Evolutionary conservation across 2,888 invertebrate genomes (phyloP).

Genomic region (Drosophila kambysellisi): DNA sequence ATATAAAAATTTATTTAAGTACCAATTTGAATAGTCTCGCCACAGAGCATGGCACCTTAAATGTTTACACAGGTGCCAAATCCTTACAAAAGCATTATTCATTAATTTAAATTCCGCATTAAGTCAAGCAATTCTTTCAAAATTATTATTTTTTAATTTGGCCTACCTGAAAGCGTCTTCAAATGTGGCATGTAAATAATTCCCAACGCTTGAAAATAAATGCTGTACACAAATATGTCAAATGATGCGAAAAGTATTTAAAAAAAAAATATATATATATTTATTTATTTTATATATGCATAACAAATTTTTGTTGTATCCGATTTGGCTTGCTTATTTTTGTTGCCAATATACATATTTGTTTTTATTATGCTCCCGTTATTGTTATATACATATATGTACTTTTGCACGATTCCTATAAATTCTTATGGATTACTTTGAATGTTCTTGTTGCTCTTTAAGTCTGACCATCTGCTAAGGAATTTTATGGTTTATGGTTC

Average conservation of each 20-base stretch:
- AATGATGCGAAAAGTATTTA: constrained; percentile 36
- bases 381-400: constrained; percentile 5
- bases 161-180: constrained; percentile 19
- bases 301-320: constrained; percentile 4
- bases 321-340: constrained; percentile 12
- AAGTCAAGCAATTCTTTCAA: constrained; percentile 11
- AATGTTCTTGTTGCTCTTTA: constrained; percentile 14
- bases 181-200: constrained; percentile 38
- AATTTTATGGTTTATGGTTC: constrained; percentile 30
- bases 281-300: neutral
- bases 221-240: constrained; percentile 29
- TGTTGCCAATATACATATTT: constrained; percentile 16
- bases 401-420: constrained; percentile 25
- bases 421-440: constrained; percentile 40
- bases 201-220: constrained; percentile 21
- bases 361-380: constrained; percentile 32
- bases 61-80: constrained; percentile 46
- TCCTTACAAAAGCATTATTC: constrained; percentile 9
- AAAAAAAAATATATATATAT: neutral
- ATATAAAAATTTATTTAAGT: constrained; percentile 10
- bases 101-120: constrained; percentile 20
- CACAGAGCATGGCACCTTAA: constrained; percentile 27
- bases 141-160: constrained; percentile 12
- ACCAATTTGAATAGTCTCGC: constrained; percentile 12
- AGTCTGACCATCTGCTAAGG: constrained; percentile 34